Base-by-base conservation (phyloP, 2,888 invertebrate genomes). In the Lacanobia wlatinum region DNA sequence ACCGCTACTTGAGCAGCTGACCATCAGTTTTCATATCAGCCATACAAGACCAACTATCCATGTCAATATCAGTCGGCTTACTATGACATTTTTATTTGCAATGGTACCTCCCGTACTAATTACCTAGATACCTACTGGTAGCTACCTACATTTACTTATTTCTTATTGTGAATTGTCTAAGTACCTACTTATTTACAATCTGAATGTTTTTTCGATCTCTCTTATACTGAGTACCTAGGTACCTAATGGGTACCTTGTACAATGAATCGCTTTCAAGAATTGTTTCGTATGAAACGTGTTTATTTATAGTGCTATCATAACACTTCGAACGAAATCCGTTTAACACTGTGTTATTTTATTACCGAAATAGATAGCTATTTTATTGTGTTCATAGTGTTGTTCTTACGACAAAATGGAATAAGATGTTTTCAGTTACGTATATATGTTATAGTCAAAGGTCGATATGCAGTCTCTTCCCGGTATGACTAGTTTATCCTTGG, bases 301-400 rank as follows among this genome's bases (percentile, higher is more conserved):
- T 59, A 34, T 43, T 28, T 60, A 66, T 14, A 56, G 16, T 14
- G 60, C 34, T 34, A 56, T 55, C 28, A 55, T 55, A 28, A 21
- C 43, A 60, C 12, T 46, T 48, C 18, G 16, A 21, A 48, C 5
- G 21, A 61, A 48, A 50, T 23, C 21, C 18, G 12, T 34, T 48
- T 43, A 40, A 16, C 23, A 21, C 28, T 28, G 1, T 23, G 43
- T 38, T 50, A 40, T 50, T 50, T 23, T 62, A 40, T 6, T 9
- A 18, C 14, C 18, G 3, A 38, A 38, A 48, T 38, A 18, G 53
- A 1, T 53, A 23, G 10, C 34, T 34, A 58, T n/a, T n/a, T 28
- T 43, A 5, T 58, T 43, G n/a, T n/a, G 23, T 40, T 55, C 8
- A 14, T 40, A 52, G 7, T 38, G 16, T 21, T 52, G 5, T 52